Conservation (phyloP, 2,113 vertebrate species). For the Urocynchramus pylzowi region DNA sequence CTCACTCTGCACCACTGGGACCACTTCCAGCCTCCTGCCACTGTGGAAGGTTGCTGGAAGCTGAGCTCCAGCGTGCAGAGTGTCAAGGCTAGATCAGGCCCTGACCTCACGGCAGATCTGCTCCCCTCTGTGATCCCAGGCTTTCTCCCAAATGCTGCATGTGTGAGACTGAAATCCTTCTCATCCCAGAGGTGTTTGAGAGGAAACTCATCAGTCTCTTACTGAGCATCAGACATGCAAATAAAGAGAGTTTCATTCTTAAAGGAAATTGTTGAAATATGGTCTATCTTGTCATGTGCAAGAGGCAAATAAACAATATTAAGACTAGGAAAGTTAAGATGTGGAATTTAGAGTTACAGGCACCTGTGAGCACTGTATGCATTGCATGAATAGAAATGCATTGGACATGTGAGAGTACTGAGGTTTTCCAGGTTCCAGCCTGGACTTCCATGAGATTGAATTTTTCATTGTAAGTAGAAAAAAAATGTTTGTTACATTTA, state of each 20-base stretch:
- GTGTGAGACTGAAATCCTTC: neutral
- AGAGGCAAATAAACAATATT: neutral
- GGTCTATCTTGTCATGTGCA: neutral
- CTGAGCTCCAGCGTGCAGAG: rapidly evolving
- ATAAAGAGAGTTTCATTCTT: neutral
- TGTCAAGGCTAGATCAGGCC: neutral
- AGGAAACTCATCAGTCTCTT: neutral
- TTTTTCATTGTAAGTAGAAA: neutral
- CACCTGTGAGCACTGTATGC: neutral
- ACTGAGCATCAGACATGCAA: neutral
- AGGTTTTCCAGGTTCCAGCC: neutral
- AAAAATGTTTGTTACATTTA: neutral
- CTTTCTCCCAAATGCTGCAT: neutral
- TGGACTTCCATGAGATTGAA: neutral
- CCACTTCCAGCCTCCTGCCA: neutral
- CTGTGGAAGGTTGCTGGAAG: neutral
- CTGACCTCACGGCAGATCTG: neutral
- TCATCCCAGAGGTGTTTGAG: neutral
- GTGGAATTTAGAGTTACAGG: neutral
- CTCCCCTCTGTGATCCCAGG: neutral
- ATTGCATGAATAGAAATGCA: neutral
- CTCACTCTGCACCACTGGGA: rapidly evolving
- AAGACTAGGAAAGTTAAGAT: neutral
- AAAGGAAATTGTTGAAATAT: neutral
- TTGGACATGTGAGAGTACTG: neutral